Evolutionary conservation across 2,113 vertebrate genomes (phyloP), one percentile per base, ranked within the genome.

Genomic region (zebrafish (Danio rerio)): DNA sequence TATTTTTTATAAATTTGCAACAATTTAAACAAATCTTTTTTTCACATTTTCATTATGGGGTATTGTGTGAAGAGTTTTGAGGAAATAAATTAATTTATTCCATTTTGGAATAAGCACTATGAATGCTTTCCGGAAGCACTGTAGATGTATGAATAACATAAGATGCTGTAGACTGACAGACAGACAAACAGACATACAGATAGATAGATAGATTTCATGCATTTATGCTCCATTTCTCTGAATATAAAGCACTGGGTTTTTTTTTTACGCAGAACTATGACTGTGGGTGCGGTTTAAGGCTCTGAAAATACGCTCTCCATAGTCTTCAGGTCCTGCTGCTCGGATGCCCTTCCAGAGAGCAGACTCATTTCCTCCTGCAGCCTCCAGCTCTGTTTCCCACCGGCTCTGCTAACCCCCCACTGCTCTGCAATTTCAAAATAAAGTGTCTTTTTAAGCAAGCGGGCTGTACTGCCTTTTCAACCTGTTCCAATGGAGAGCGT

Each of bases 401-500:
- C 40, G 42, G 59, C 71, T 66, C 71, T 53, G 80, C 80, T 66
- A 65, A 82, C 80, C 71, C 59, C 80, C 80, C 80, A 55, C 61
- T 7, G 71, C 71, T 66, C 71, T 31, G 61, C 71, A 42, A 74
- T 82, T 66, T 66, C 80, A 55, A 75, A 82, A 82, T 74, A 82
- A 66, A 82, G 80, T 65, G 70, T 75, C 49, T 82, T 53, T 82
- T 82, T 75, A 63, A 74, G 81, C 71, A 47, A 75, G 61, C 81
- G 42, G 21, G 18, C 63, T 49, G 18, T 70, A 40, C 73, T 61
- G 76, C 55, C 65, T 71, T 78, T 78, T 78, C 81, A 78, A 78
- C 81, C 61, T 66, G 52, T 66, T 82, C 72, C 73, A 31, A 55
- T 56, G 42, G 50, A 80, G 77, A 56, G 52, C 69, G 2, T 63